Base-by-base conservation (phyloP, 2,888 invertebrate genomes). In the Caenorhabditis sinica region DNA sequence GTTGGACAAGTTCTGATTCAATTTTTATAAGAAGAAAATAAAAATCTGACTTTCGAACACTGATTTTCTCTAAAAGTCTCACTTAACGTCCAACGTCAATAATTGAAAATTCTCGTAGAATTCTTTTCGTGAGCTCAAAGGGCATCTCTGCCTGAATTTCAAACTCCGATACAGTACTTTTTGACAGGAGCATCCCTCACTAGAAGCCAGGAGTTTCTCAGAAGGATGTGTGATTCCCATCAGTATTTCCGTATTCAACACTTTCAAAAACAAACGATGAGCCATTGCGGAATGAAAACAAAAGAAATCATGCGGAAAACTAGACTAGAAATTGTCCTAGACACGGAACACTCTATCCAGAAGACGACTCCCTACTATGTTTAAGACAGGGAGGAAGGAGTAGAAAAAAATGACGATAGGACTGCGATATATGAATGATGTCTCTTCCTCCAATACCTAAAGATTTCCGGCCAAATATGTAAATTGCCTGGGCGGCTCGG, bases 381-480 rank as follows among this genome's bases (percentile, higher is more conserved):
- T 49, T 15, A 49, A 49, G 49, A 49, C 49, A 49, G 49, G 15
- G 33, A 61, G 15, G 17, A 61, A 61, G 36, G 15, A 61, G 20
- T 58, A 58, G 25, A 56, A 11, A 28, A 49, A 63, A 73, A 51
- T 28, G 17, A 63, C 23, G 40, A 61, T 30, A 36, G 9, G 4
- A 8, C 33, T 33, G 4, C 17, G 11, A 56, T 8, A 61, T 61
- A 40, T 45, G 65, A 65, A 45, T 65, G 65, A 65, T 65, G 65
- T 65, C 65, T 40, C 13, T 40, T 40, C 11, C 40, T 45, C 65
- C 43, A 43, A 40, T 61, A 61, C 61, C 28, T 17, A 28, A 65
- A 76, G 56, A 68, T 76, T 68, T 74, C 74, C 73, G 73, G 65
- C 65, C 65, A 74, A 65, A 74, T 65, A 72, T 72, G 72, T 61